These are phyloP conservation scores for Monopterus albus DNA, from an alignment of 2,113 vertebrate genomes.

Conservation along the genomic window DNA sequence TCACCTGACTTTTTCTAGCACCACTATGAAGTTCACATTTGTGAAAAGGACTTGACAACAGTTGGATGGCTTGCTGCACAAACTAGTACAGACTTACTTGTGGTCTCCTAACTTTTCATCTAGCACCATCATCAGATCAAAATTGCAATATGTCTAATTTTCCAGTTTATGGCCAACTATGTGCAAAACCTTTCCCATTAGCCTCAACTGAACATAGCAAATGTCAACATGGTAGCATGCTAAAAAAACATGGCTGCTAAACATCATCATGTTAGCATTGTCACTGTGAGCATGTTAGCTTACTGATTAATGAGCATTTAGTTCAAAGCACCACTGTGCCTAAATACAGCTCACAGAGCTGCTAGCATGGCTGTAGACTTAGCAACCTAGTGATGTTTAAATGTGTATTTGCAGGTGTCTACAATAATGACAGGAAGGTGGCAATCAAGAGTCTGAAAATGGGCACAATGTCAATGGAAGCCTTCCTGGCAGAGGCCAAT, in stretches of 20 bases:
- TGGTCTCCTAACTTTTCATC: no score
- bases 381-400: background rate
- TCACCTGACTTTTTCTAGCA: background rate
- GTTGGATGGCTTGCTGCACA: background rate
- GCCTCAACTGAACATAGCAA: no score
- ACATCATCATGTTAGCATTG: background rate
- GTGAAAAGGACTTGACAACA: background rate
- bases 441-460: slow-evolving; percentile 95
- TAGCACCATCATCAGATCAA: no score
- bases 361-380: background rate
- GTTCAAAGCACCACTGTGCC: background rate
- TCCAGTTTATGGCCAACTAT: no score
- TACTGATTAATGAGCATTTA: background rate
- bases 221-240: no score
- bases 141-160: no score
- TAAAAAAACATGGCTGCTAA: background rate
- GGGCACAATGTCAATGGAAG: slow-evolving; percentile 93
- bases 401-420: slow-evolving; percentile 81
- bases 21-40: background rate
- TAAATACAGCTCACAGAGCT: background rate
- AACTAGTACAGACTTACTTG: background rate
- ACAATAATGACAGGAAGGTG: slow-evolving; percentile 92
- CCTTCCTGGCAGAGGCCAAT: slow-evolving; percentile 96
- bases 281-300: background rate
- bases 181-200: no score